A percentile compares a stretch with the other conserved stretches of the same genome.
Conservation (phyloP, 2,888 invertebrate species). For the Metopia argyrocephala region DNA sequence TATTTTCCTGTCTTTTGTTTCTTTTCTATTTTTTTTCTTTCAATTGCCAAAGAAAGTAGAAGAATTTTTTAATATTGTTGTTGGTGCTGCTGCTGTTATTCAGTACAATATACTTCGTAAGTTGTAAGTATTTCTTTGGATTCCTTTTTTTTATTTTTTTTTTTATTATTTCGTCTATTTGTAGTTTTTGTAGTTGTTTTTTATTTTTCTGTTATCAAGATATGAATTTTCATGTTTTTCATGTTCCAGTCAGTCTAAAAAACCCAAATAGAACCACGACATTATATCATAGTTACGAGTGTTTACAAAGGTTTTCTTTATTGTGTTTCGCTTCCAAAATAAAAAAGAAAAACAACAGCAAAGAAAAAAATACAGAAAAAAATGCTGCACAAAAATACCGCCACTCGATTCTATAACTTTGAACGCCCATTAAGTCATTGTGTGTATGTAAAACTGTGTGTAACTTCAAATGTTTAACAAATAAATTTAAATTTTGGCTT, state of each 20-base stretch:
- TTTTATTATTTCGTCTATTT: neutral
- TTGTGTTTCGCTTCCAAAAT: neutral
- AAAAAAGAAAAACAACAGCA: neutral
- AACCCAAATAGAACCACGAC: conserved; percentile 41
- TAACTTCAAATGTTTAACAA: conserved; percentile 29
- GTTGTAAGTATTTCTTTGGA: conserved; percentile 21
- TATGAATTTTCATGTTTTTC: conserved; percentile 64
- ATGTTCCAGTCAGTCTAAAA: conserved; percentile 56
- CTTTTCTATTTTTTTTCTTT: conserved; percentile 16
- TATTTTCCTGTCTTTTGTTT: neutral
- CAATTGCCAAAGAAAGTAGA: conserved; percentile 50
- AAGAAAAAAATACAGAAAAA: neutral
- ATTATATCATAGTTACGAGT: conserved; percentile 54
- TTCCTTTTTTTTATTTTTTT: neutral
- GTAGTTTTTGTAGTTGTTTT: conserved; percentile 1
- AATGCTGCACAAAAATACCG: conserved; percentile 35
- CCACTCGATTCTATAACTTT: conserved; percentile 23
- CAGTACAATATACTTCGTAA: conserved; percentile 42
- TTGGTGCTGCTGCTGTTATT: neutral
- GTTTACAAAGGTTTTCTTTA: conserved; percentile 31
- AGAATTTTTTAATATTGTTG: neutral
- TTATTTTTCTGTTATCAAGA: conserved; percentile 55
- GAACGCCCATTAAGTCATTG: conserved; percentile 47
- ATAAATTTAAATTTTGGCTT: conserved; percentile 48
- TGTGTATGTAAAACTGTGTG: neutral